These are phyloP conservation scores for Papilio dardanus DNA, from an alignment of 1,140 invertebrate genomes.

Conservation along the genomic window DNA sequence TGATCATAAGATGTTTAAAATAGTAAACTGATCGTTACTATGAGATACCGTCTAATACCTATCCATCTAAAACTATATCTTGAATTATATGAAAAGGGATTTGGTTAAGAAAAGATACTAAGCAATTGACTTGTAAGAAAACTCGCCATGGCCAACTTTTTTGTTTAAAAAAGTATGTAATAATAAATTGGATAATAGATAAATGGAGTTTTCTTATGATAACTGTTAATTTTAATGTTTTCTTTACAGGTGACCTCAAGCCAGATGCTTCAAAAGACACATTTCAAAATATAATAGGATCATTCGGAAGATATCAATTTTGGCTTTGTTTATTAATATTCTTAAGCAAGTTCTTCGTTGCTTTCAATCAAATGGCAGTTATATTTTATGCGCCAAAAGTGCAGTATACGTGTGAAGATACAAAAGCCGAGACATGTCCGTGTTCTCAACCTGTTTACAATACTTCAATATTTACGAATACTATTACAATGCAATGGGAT, in stretches of 20 bases:
- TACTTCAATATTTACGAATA: slow-evolving; percentile 85
- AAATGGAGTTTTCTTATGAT: slow-evolving; percentile 15
- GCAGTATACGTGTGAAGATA: slow-evolving; percentile 71
- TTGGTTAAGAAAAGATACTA: too few relatives aligned
- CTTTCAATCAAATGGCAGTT: slow-evolving; percentile 87
- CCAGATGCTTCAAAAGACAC: slow-evolving; percentile 57
- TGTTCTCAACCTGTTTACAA: slow-evolving; percentile 85
- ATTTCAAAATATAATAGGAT: slow-evolving; percentile 84
- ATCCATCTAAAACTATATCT: too few relatives aligned
- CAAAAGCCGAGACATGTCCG: slow-evolving; percentile 64
- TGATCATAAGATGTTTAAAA: too few relatives aligned
- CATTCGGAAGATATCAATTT: slow-evolving; percentile 88
- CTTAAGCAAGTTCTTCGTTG: slow-evolving; percentile 87
- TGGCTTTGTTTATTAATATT: slow-evolving; percentile 85
- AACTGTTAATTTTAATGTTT: slow-evolving; percentile 35
- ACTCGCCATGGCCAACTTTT: too few relatives aligned
- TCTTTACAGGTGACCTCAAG: slow-evolving; percentile 48
- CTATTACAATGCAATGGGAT: slow-evolving; percentile 89
- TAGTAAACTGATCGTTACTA: too few relatives aligned
- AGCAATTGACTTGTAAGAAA: too few relatives aligned
- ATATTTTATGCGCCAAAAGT: slow-evolving; percentile 85
- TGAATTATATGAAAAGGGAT: too few relatives aligned
- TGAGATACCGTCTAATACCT: too few relatives aligned
- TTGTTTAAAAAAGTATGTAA: too few relatives aligned
- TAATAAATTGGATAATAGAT: too few relatives aligned